Evolutionary conservation across 2,888 invertebrate genomes (phyloP), one percentile per base, ranked within the genome.

Genomic region (Andrena marginata): DNA sequence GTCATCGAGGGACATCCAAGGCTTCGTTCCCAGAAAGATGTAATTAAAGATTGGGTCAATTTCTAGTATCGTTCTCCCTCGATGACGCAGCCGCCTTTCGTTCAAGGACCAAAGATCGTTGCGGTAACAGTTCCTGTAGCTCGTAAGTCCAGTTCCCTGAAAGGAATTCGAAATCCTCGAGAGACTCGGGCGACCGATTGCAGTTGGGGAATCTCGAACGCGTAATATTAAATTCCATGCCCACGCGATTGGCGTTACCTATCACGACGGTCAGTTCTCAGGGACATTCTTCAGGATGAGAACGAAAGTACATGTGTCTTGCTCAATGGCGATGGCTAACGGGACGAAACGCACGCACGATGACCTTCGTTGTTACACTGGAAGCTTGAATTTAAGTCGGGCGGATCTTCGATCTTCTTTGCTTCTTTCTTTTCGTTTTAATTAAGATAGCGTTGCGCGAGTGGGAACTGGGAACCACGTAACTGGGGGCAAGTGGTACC

Each of bases 261-360:
- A 42, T 68, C 78, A 68, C n/a, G 72, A 64, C 48, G 70, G 67
- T 74, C 16, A 72, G 33, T 84, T 79, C 16, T 42, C 75, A 65
- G 51, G 74, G 62, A 82, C 78, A 65, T 77, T 74, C 62, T 56
- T 72, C 65, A 5, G 67, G 56, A 70, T 23, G 56, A 65, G 78
- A 71, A 82, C 85, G 77, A 85, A 85, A 29, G 85, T 82, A 85
- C 79, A 85, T 79, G 67, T 35, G 74, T 1, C 65, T 82, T 74
- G 79, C 35, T 59, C 72, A 73, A 84, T 62, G 69, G 71, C 65
- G 23, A 8, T 29, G 65, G 29, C 67, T 71, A 85, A 78, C 85
- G 64, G 75, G 33, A 69, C 67, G 74, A 75, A 33, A 73, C 64
- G 42, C 29, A 49, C 65, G 49, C 42, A 7, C 16, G 42, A 62